Base-by-base conservation (phyloP, 37 sponge, comb jelly and placozoan genomes). In the Diacarnus erythraeanus region DNA sequence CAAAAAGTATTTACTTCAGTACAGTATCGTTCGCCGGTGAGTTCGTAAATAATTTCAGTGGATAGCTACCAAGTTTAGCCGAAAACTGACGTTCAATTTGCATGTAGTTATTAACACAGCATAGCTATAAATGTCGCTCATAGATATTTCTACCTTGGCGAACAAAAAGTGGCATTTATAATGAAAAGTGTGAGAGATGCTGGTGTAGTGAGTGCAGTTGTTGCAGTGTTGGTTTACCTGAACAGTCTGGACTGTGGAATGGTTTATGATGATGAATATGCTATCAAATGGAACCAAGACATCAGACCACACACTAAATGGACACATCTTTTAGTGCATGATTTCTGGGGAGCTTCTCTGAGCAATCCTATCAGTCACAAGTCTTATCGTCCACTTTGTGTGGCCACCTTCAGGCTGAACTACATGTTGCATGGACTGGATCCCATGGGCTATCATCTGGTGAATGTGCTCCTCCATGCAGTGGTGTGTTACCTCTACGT, bases 301-400 rank as follows among this genome's bases (percentile, higher is more conserved):
- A 78, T 97, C 29, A 72, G 82, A 4, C 90, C 94, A 2, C n/a
- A 40, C 1, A 74, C 94, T 10, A 84, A 90, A 23, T 94, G 87
- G 90, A 59, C 27, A 0, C 88, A 80, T 36, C 79, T 97, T 6
- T 41, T 94, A 30, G 72, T 22, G 64, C 37, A 97, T 75, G 97
- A 97, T 60, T 97, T 91, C 83, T 97, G 97, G 97, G 97, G 97
- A 20, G 85, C 89, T 0, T 85, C 94, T 3, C 86, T 97, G 92
- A 38, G 80, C 20, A 54, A 73, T 33, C 36, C 59, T 25, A 39
- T 82, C 43, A 97, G 95, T 71, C 97, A 97, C 88, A 97, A 94
- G 69, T 97, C 97, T 2, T 97, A 97, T 58, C 76, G 97, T 31
- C 97, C 97, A 41, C 83, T 97, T 69, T 80, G 82, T 47, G 93